Base-by-base conservation (phyloP, 2,888 invertebrate species). In the Leptinotarsa peninsularis region DNA sequence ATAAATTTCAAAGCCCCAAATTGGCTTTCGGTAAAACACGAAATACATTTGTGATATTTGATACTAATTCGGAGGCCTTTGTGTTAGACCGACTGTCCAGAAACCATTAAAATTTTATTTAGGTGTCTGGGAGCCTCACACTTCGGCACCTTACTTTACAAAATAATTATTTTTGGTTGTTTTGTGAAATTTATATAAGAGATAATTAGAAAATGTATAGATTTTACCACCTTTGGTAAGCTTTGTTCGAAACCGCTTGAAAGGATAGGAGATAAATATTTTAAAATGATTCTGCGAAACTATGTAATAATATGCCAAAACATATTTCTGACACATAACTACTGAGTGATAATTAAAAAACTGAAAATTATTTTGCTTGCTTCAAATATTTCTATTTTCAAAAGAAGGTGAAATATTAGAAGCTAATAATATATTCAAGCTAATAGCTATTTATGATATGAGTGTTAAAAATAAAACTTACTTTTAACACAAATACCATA, bases 1-100 rank as follows among this genome's bases (percentile, higher is more conserved):
- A 78, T 76, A 74, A 76, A 78, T 78, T 72, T 68, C 54, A 73
- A 73, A 73, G 58, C 68, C 63, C 72, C 66, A 43, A 73, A 66
- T 67, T 67, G 71, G 74, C 72, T 76, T 74, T 78, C 78, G 76
- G 75, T 68, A 70, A 70, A 74, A 72, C 76, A 74, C 76, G 67
- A 73, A 73, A 63, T 75, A n/a, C 73, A 52, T 63, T 77, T 67
- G 72, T 77, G 78, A 77, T 78, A 78, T 78, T 78, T 75, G 78
- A 78, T 78, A 76, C 78, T 75, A 78, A 78, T 79, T 79, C 72
- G 56, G 70, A 67, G 43, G 13, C 76, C 77, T 79, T 79, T 79
- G 79, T 77, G 76, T 66, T 66, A 56, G 63, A 74, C 77, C 79
- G 79, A 69, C 74, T 69, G 71, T 56, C 71, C 71, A 63, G 69